Percentiles rank a stretch among this genome's conserved stretches.
Conservation (phyloP, 2,797 vertebrate species). For the Merluccius polli region DNA sequence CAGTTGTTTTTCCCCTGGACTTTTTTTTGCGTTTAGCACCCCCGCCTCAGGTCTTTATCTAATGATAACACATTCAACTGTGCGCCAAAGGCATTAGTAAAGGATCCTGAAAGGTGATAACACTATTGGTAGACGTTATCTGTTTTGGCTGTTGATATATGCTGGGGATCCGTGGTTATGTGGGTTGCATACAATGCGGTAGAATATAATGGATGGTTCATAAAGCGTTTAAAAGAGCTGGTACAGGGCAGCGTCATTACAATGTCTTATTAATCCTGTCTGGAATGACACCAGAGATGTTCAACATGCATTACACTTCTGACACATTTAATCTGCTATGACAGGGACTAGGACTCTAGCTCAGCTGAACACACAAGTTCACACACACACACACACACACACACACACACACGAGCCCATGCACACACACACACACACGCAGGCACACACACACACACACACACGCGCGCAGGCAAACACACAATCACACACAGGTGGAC, state of each 20-base stretch:
- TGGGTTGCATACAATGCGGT: background rate
- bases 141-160: background rate
- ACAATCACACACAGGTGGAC: too few species aligned
- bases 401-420: background rate
- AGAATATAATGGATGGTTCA: background rate
- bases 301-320: slow-evolving; percentile 37
- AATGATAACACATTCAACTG: background rate
- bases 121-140: background rate
- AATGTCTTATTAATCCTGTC: slow-evolving; percentile 36
- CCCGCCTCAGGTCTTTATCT: background rate
- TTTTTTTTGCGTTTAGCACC: background rate
- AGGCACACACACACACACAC: background rate
- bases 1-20: background rate
- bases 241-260: slow-evolving; percentile 21
- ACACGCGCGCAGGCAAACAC: background rate
- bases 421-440: background rate
- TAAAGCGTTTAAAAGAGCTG: background rate
- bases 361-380: background rate
- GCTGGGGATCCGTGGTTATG: background rate
- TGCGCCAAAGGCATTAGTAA: background rate
- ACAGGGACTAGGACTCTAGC: background rate
- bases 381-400: too few species aligned
- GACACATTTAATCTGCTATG: slow-evolving; percentile 22
- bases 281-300: slow-evolving; percentile 44
- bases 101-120: background rate